Conservation (phyloP, 2,888 invertebrate genomes). For the Hermaeophaga mercurialis region DNA sequence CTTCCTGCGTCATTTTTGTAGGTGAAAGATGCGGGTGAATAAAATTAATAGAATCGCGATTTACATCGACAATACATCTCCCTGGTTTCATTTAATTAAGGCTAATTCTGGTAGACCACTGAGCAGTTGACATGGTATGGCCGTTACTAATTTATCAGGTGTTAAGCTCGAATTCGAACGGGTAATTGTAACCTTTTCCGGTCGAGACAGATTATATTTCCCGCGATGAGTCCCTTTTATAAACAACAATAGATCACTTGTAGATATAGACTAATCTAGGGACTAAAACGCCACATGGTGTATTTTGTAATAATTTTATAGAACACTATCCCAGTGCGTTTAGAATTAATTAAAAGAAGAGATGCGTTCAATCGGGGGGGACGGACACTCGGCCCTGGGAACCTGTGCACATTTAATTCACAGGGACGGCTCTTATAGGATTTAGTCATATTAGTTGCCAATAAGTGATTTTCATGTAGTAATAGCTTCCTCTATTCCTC, state of each 20-base stretch:
- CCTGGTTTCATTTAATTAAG: slow-evolving; percentile 39
- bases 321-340: slow-evolving; percentile 49
- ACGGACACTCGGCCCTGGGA: slow-evolving; percentile 34
- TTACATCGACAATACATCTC: slow-evolving; percentile 26
- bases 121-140: slow-evolving; percentile 42
- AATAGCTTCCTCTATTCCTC: too few relatives aligned
- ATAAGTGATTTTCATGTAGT: too few relatives aligned
- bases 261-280: slow-evolving; percentile 50
- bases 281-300: slow-evolving; percentile 52
- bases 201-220: slow-evolving; percentile 47
- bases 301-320: slow-evolving; percentile 51
- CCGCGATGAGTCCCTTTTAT: slow-evolving; percentile 52
- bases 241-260: slow-evolving; percentile 48
- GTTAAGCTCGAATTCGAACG: slow-evolving; percentile 48
- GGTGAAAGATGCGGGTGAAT: slow-evolving; percentile 19
- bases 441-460: too few relatives aligned
- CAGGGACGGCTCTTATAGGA: too few relatives aligned
- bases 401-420: slow-evolving; percentile 23
- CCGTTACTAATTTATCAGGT: slow-evolving; percentile 54
- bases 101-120: slow-evolving; percentile 43
- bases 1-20: slow-evolving; percentile 22
- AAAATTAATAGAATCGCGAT: slow-evolving; percentile 23
- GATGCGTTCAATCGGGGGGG: slow-evolving; percentile 44
- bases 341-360: slow-evolving; percentile 53
- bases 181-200: slow-evolving; percentile 52